phyloP scores from a whole-genome alignment of 2,113 vertebrate genomes.

The Cebidichthys violaceus region DNA sequence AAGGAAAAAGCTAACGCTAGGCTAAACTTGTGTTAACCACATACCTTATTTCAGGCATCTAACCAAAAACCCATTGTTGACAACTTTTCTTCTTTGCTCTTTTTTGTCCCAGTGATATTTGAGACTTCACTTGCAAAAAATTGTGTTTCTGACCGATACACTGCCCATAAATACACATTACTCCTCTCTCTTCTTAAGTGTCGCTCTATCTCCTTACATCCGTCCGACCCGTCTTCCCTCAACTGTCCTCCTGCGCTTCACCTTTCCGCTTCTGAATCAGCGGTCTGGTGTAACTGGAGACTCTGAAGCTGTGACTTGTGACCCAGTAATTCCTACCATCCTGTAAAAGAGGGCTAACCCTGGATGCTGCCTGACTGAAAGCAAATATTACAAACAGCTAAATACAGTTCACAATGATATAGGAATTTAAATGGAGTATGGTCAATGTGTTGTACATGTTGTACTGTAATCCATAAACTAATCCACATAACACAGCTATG shows the following conservation, averaged over 20 bases:
- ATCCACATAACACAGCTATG: not conserved
- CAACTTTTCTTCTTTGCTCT: not conserved
- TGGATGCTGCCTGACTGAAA: not conserved
- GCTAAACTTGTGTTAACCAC: no score
- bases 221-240: not conserved
- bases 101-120: not conserved
- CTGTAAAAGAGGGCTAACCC: constrained; percentile 35
- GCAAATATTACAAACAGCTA: not conserved
- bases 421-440: not conserved
- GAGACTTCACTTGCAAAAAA: not conserved
- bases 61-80: not conserved
- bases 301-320: constrained; percentile 35
- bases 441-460: not conserved
- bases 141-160: not conserved
- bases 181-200: not conserved
- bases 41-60: no score
- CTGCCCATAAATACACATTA: not conserved
- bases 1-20: no score
- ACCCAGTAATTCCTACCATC: constrained; percentile 30
- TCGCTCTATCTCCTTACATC: constrained; percentile 26
- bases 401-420: not conserved
- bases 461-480: not conserved
- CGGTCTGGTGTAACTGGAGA: constrained; percentile 39
- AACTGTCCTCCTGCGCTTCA: not conserved
- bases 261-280: constrained; percentile 50